Evolutionary conservation across 2,113 vertebrate species (phyloP), one percentile per base, ranked within the genome.

Genomic region (Astur gentilis): DNA sequence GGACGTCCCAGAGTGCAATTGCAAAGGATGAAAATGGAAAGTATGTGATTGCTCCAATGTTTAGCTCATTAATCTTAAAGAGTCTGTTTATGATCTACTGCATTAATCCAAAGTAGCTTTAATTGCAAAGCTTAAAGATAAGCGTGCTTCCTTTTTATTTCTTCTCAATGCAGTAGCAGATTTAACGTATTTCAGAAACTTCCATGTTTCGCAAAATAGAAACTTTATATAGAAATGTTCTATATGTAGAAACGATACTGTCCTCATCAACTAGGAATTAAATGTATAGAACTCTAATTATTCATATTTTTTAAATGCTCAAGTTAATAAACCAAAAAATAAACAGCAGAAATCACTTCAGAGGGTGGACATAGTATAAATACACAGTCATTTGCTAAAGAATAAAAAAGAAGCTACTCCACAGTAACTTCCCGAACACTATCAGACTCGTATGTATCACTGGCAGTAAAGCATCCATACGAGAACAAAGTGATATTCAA

Each of bases 371-470:
- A 21, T 27, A 17, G 36, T 55, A 34, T 12, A 65, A 82, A 71
- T 9, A 47, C 32, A 44, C 5, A 69, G 66, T 5, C 26, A 76
- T 76, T 38, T 83, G 42, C 44, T 65, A 83, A 66, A 55, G 73
- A 64, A 49, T 40, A 76, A 25, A 64, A 61, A 60, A 65, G 34
- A 79, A 78, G 11, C 22, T 36, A 34, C 25, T 64, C 16, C 15
- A 26, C 23, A 91, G 72, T 23, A n/a, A 34, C 14, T 22, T 67
- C 17, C 27, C 65, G 32, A 82, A 5, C 11, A 23, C 12, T 11
- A 7, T 0, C 3, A 1, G 49, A 13, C n/a, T 49, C 0, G 0
- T 5, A 3, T 5, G 17, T 13, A 10, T 2, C 65, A 17, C 52
- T 32, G 54, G 7, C 34, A 69, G 52, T 32, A 16, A 55, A n/a